Conservation (phyloP, 2,797 vertebrate species). For the Paguma larvata region DNA sequence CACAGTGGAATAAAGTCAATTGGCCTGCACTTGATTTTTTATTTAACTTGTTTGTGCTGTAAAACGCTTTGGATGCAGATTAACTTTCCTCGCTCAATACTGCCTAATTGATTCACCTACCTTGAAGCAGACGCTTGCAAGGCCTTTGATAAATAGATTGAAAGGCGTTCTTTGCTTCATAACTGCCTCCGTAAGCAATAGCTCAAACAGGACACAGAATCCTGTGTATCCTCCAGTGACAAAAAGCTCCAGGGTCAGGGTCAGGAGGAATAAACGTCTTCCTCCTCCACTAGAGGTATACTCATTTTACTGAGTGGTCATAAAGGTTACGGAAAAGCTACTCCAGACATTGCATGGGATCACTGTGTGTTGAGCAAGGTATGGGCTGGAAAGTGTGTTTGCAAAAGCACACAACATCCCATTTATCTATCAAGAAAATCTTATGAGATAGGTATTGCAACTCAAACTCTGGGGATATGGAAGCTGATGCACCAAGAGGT, state of each 20-base stretch:
- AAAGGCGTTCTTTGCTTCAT: constrained; percentile 67
- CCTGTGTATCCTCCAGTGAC: not conserved
- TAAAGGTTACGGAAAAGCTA: not conserved
- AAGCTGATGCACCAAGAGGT: not conserved
- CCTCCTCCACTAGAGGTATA: not conserved
- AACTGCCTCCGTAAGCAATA: constrained; percentile 70
- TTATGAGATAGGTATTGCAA: not conserved
- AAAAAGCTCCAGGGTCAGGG: not conserved
- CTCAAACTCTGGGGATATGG: not conserved
- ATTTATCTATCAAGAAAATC: not conserved
- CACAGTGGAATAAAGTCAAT: constrained; percentile 62
- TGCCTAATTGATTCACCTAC: constrained; percentile 85
- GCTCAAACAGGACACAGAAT: not conserved
- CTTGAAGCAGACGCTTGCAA: constrained; percentile 77
- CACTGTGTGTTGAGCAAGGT: not conserved
- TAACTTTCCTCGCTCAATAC: constrained; percentile 76
- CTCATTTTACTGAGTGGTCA: not conserved
- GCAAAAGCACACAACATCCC: not conserved
- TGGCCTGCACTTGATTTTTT: constrained; percentile 9
- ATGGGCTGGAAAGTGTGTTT: not conserved
- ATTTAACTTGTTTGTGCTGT: constrained; percentile 75
- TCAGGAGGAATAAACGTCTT: not conserved
- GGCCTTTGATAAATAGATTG: constrained; percentile 83
- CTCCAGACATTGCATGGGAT: not conserved
- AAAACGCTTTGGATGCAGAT: constrained; percentile 79